phyloP scores from a whole-genome alignment of 2,797 vertebrate genomes.

The Acanthis flammea region DNA sequence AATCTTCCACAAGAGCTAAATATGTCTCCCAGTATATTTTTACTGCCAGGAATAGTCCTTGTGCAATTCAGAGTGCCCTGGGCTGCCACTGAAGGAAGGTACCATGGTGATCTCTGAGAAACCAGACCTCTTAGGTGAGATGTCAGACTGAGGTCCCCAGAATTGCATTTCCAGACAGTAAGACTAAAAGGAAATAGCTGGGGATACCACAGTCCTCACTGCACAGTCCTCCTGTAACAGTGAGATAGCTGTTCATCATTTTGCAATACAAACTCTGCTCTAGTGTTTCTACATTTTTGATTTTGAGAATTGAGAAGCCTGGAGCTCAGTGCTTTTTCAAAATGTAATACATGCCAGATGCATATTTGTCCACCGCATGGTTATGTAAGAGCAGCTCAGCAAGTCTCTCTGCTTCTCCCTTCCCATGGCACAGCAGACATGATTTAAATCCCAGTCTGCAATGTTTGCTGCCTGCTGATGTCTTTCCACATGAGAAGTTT shows the following conservation, averaged over 20 bases:
- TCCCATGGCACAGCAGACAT: not conserved
- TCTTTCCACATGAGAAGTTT: not conserved
- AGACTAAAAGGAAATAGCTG: not conserved
- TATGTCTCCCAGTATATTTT: not conserved
- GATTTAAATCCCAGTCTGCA: not conserved
- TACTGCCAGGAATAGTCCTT: not conserved
- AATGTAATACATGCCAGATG: not conserved
- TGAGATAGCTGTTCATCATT: not conserved
- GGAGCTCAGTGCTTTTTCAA: not conserved
- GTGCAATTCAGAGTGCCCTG: not conserved
- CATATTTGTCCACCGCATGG: rapidly evolving
- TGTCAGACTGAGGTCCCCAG: not conserved
- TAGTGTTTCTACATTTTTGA: not conserved
- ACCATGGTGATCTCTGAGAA: not conserved
- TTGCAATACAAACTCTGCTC: not conserved
- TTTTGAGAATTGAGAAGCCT: not conserved
- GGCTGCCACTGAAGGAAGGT: not conserved
- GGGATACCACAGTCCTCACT: not conserved
- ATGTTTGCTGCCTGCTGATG: not conserved
- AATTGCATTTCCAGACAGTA: not conserved
- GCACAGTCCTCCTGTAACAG: not conserved
- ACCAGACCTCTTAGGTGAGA: not conserved
- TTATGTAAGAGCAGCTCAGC: not conserved
- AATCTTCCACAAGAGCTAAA: not conserved
- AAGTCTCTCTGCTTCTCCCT: conserved; percentile 6